Conservation (phyloP, 1,140 invertebrate genomes). For the Meloidogyne exigua region DNA sequence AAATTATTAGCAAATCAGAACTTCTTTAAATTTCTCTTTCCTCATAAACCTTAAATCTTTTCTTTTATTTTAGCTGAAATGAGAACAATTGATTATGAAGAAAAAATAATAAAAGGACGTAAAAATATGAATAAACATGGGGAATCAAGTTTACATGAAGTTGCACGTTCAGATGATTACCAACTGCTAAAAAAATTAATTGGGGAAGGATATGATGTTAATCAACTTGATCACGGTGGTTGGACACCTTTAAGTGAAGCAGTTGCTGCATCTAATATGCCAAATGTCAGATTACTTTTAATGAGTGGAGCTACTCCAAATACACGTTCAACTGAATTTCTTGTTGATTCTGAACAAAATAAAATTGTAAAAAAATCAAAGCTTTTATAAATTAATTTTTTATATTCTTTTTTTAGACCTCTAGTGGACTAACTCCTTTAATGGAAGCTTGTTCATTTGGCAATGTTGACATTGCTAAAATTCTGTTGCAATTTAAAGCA, state of each 20-base stretch:
- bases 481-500: slow-evolving; percentile 19
- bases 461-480: slow-evolving; percentile 12
- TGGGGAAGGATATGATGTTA: slow-evolving; percentile 21
- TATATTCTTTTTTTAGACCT: slow-evolving; percentile 12
- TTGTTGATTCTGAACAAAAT: slow-evolving; percentile 25
- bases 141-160: slow-evolving; percentile 18
- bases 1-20: too few species aligned
- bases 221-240: slow-evolving; percentile 23
- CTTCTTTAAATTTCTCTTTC: too few species aligned
- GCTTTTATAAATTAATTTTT: neutral
- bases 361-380: slow-evolving; percentile 23
- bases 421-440: slow-evolving; percentile 16
- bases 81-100: slow-evolving; percentile 18
- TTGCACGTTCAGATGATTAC: slow-evolving; percentile 24
- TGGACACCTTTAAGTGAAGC: slow-evolving; percentile 28
- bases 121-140: slow-evolving; percentile 24
- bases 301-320: slow-evolving; percentile 24
- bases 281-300: slow-evolving; percentile 14
- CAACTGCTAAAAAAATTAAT: slow-evolving; percentile 25
- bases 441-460: slow-evolving; percentile 24
- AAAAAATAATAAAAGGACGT: slow-evolving; percentile 23
- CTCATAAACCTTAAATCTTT: too few species aligned
- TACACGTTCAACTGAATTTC: slow-evolving; percentile 22
- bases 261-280: slow-evolving; percentile 13
- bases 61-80: slow-evolving; percentile 10